Percentiles rank a stretch among this genome's conserved stretches.
phyloP scores from a whole-genome alignment of 2,888 invertebrate species.

The Aphelenchoides bicaudatus region DNA sequence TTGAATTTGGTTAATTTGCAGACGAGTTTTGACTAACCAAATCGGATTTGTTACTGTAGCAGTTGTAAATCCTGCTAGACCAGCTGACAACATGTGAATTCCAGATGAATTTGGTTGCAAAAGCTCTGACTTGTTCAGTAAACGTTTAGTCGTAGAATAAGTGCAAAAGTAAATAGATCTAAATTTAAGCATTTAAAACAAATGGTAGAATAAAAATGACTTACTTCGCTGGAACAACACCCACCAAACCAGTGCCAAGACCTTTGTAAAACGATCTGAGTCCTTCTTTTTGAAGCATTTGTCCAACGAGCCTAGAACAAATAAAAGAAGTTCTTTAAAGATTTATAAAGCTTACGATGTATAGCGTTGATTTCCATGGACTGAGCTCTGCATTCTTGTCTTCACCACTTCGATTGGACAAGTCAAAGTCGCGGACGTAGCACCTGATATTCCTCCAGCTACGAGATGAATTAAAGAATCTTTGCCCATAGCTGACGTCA shows the following conservation, averaged over 20 bases:
- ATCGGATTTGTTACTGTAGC: constrained; percentile 96
- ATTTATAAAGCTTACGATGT: too few species aligned
- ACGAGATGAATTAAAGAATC: too few species aligned
- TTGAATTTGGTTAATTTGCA: constrained; percentile 78
- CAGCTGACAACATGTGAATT: constrained; percentile 89
- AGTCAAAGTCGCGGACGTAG: too few species aligned
- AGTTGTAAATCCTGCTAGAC: constrained; percentile 89
- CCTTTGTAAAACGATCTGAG: constrained; percentile 90
- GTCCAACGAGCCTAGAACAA: too few species aligned
- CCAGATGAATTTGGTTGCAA: constrained; percentile 78
- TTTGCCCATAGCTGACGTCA: too few species aligned
- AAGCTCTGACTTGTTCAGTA: constrained; percentile 69
- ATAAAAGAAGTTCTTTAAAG: too few species aligned
- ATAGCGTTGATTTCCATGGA: too few species aligned
- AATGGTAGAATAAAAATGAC: too few species aligned
- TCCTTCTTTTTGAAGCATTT: constrained; percentile 74
- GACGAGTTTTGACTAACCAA: constrained; percentile 97
- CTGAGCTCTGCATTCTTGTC: too few species aligned
- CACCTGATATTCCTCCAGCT: too few species aligned
- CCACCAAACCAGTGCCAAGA: constrained; percentile 91
- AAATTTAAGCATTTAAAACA: constrained; percentile 40
- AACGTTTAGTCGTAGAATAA: constrained; percentile 86
- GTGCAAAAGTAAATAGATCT: constrained; percentile 97
- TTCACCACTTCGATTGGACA: too few species aligned
- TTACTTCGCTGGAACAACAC: constrained; percentile 85